These are phyloP conservation scores for Geotria australis DNA, from an alignment of 2,797 vertebrate genomes.

Conservation along the genomic window DNA sequence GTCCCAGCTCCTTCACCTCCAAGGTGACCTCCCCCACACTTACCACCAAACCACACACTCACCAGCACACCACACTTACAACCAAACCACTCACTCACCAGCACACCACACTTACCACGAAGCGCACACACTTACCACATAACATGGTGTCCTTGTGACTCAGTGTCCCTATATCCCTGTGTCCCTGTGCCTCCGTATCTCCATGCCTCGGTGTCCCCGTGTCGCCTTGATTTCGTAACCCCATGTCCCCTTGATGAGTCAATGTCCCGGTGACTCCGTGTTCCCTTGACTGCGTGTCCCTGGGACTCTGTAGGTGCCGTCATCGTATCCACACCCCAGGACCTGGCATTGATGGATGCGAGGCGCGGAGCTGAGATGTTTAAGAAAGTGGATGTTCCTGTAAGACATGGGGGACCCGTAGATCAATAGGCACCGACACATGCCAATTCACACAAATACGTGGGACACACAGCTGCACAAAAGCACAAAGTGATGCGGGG, in stretches of 20 bases:
- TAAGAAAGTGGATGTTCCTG: slow-evolving; percentile 61
- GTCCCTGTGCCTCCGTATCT: neutral
- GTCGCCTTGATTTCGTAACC: neutral
- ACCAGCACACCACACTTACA: neutral
- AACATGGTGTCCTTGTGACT: too few species aligned
- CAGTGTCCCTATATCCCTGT: neutral
- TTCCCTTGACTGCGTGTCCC: slow-evolving; percentile 1
- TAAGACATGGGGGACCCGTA: slow-evolving; percentile 7
- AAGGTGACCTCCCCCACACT: slow-evolving; percentile 19
- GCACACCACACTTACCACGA: too few species aligned
- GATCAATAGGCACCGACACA: too few species aligned
- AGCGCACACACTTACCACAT: too few species aligned
- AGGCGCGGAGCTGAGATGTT: slow-evolving; percentile 77
- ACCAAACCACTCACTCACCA: neutral
- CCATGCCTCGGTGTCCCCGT: neutral
- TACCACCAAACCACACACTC: neutral
- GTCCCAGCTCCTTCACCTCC: slow-evolving; percentile 55
- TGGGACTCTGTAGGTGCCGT: slow-evolving; percentile 28
- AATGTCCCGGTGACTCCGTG: neutral
- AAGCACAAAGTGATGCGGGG: too few species aligned
- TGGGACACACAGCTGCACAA: too few species aligned
- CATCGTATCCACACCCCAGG: slow-evolving; percentile 79
- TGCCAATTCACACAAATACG: too few species aligned
- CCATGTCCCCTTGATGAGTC: neutral
- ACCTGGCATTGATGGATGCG: slow-evolving; percentile 64